Evolutionary conservation across 2,888 invertebrate species (phyloP).

Genomic region (Drosophila melanosoma): DNA sequence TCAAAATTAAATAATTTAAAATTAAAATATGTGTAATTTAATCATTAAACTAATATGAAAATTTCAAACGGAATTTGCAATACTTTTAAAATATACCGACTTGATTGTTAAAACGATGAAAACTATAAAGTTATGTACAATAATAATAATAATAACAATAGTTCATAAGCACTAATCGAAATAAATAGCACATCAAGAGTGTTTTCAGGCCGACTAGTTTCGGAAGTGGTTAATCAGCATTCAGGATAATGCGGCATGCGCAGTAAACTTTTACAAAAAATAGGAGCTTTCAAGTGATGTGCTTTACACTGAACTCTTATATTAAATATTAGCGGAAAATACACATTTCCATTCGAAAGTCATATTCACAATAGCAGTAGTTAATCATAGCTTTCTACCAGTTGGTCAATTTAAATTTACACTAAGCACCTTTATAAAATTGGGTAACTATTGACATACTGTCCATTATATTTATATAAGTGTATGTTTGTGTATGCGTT

Average conservation of each 20-base stretch:
- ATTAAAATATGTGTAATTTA: background rate
- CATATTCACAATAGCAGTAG: slow-evolving; percentile 1
- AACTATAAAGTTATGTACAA: background rate
- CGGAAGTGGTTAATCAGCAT: background rate
- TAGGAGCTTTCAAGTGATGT: slow-evolving; percentile 41
- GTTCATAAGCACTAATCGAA: background rate
- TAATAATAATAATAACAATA: background rate
- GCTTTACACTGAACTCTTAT: slow-evolving; percentile 31
- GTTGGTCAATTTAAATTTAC: background rate
- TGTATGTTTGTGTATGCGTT: background rate
- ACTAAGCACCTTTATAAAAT: background rate
- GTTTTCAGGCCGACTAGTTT: slow-evolving; percentile 1
- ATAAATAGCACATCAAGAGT: background rate
- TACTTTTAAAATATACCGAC: background rate
- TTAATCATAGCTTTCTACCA: background rate
- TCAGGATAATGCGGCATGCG: slow-evolving; percentile 25
- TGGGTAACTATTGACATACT: background rate
- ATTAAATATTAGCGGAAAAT: slow-evolving; percentile 19
- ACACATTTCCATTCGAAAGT: slow-evolving; percentile 11
- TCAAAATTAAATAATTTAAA: background rate
- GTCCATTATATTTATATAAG: background rate
- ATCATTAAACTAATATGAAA: background rate
- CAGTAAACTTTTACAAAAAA: background rate
- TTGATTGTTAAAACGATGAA: background rate
- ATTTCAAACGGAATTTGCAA: background rate